These are phyloP conservation scores for Amblyjoppa proteus DNA, from an alignment of 2,888 invertebrate genomes.

Conservation along the genomic window DNA sequence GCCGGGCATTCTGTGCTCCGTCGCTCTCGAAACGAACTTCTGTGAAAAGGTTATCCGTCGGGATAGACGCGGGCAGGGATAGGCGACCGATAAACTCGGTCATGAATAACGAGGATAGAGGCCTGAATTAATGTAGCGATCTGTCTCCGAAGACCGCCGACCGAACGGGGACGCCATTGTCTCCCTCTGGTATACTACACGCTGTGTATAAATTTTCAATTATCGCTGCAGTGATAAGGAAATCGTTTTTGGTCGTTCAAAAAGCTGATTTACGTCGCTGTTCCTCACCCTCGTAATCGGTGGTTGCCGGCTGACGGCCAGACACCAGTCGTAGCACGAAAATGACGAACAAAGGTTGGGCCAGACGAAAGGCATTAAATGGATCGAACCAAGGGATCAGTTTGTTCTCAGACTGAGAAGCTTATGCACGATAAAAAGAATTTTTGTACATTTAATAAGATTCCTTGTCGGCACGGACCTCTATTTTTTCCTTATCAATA, in stretches of 20 bases:
- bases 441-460: neutral
- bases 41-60: slow-evolving; percentile 54
- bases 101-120: slow-evolving; percentile 67
- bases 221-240: slow-evolving; percentile 44
- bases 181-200: slow-evolving; percentile 9
- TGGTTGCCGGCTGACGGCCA: neutral
- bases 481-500: no score
- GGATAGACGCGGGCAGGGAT: slow-evolving; percentile 42
- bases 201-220: slow-evolving; percentile 43
- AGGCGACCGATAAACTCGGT: slow-evolving; percentile 59
- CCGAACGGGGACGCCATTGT: slow-evolving; percentile 37
- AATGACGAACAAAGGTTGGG: slow-evolving; percentile 35
- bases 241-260: slow-evolving; percentile 17
- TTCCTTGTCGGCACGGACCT: slow-evolving; percentile 18
- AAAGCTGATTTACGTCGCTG: slow-evolving; percentile 24
- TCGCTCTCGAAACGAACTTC: slow-evolving; percentile 60
- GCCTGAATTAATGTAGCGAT: slow-evolving; percentile 67
- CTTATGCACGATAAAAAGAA: slow-evolving; percentile 1
- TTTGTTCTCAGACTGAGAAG: slow-evolving; percentile 22
- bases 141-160: slow-evolving; percentile 53
- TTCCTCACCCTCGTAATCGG: neutral
- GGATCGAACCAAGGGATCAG: neutral
- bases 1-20: slow-evolving; percentile 49
- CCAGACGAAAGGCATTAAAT: slow-evolving; percentile 17
- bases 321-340: neutral